phyloP scores from a whole-genome alignment of 2,797 vertebrate species.

The Pseudomugil tenellus region DNA sequence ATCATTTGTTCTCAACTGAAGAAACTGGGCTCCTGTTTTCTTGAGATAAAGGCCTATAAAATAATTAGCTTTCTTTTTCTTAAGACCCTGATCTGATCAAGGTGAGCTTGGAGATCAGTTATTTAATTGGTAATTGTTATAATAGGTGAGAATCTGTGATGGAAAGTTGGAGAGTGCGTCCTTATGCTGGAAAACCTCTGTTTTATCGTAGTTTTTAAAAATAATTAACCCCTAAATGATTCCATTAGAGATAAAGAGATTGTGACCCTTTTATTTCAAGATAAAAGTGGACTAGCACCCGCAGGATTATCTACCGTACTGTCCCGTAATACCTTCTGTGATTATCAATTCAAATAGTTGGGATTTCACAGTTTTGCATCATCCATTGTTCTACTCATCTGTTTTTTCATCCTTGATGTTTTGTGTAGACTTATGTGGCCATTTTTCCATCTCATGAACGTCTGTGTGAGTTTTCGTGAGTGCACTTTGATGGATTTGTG shows the following conservation, averaged over 20 bases:
- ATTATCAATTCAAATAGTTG: not conserved
- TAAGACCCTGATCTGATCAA: not conserved
- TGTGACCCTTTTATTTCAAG: not conserved
- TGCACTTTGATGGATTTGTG: slow-evolving; percentile 27
- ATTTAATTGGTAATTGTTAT: not conserved
- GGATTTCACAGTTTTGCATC: not conserved
- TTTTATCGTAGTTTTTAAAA: not conserved
- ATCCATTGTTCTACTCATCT: not conserved
- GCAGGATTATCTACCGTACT: not conserved
- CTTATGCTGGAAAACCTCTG: no score
- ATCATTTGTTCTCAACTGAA: not conserved
- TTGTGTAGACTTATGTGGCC: slow-evolving; percentile 11
- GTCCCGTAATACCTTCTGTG: not conserved
- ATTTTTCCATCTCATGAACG: not conserved
- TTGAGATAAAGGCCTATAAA: not conserved
- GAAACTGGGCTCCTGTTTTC: not conserved
- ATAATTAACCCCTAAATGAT: not conserved
- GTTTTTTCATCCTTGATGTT: not conserved
- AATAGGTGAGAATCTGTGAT: not conserved
- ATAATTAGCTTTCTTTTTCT: not conserved
- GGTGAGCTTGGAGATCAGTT: not conserved
- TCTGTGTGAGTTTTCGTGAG: not conserved
- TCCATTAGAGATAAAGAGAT: not conserved
- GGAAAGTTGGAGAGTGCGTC: no score
- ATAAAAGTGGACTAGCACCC: not conserved